phyloP scores from a whole-genome alignment of 2,888 invertebrate species.

The Girardia tigrina region DNA sequence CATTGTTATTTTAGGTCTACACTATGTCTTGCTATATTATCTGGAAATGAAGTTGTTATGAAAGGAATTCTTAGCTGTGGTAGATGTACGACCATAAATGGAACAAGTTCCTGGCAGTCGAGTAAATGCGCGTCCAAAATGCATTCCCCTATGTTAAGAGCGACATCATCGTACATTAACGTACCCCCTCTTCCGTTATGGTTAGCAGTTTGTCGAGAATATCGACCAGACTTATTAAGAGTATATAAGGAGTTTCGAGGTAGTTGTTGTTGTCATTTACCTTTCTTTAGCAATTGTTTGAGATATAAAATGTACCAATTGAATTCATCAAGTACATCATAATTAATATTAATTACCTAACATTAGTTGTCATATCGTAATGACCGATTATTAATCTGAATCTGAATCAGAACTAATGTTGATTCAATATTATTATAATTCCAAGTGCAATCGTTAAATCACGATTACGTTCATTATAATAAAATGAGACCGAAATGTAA shows the following conservation, averaged over 20 bases:
- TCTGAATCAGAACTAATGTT: no score
- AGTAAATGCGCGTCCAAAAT: background rate
- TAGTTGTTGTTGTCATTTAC: no score
- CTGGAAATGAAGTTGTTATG: background rate
- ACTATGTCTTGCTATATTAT: background rate
- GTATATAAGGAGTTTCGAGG: background rate
- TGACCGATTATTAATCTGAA: no score
- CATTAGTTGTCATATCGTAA: no score
- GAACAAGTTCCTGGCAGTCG: background rate
- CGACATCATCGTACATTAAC: background rate
- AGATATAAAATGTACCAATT: no score
- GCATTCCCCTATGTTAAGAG: background rate
- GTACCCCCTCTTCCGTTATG: background rate
- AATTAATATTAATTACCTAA: no score
- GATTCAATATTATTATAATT: no score
- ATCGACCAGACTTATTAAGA: background rate
- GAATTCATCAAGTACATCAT: no score
- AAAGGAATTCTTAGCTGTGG: background rate
- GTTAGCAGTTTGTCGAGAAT: conserved; percentile 8
- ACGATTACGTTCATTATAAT: no score
- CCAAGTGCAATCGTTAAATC: no score
- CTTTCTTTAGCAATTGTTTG: no score
- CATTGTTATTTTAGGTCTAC: background rate
- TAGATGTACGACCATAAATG: background rate
- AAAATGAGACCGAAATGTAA: no score